A percentile compares a stretch with the other conserved stretches of the same genome.
phyloP scores from a whole-genome alignment of 2,797 vertebrate genomes.

The Merluccius polli region DNA sequence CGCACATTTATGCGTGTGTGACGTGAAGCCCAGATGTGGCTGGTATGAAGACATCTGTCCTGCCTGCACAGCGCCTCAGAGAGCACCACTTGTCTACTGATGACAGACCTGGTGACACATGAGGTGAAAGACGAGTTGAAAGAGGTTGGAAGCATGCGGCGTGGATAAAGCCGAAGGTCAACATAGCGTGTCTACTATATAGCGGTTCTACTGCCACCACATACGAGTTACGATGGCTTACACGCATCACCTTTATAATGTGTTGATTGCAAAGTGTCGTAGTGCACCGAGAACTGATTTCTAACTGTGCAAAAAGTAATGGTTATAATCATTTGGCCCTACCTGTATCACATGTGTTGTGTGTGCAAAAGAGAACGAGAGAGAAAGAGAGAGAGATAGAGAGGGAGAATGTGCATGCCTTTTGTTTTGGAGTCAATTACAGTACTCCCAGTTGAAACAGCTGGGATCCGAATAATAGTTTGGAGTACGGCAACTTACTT shows the following conservation, averaged over 20 bases:
- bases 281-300: background rate
- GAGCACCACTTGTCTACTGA: conserved; percentile 53
- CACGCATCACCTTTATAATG: background rate
- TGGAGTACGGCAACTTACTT: background rate
- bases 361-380: background rate
- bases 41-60: conserved; percentile 55
- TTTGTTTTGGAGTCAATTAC: background rate
- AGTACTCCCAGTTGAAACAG: conserved; percentile 7
- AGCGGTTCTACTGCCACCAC: background rate
- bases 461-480: background rate
- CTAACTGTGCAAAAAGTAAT: background rate
- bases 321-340: background rate
- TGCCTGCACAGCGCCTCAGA: conserved; percentile 49
- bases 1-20: background rate
- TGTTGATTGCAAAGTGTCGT: background rate
- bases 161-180: conserved; percentile 1
- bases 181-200: background rate
- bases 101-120: conserved; percentile 49
- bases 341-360: background rate
- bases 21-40: conserved; percentile 52
- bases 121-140: conserved; percentile 24
- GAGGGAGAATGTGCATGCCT: background rate
- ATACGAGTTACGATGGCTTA: background rate
- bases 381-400: background rate
- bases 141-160: conserved; percentile 12